phyloP scores from a whole-genome alignment of 64 coral and sea anemone species.

The Astreopora myriophthalma region DNA sequence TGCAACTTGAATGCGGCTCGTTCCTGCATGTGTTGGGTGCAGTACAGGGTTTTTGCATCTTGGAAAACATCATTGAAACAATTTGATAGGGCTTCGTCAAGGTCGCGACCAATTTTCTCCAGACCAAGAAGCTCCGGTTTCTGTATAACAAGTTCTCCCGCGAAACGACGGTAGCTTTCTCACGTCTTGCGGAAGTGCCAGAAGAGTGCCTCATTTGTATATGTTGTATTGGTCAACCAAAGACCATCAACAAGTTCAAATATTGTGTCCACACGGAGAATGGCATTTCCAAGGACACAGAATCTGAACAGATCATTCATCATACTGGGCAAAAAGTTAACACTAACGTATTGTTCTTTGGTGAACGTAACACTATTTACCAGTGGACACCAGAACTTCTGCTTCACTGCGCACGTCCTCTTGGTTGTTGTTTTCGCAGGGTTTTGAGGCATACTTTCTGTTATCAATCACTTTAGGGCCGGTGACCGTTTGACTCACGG shows the following conservation, averaged over 20 bases:
- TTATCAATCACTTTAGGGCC: slow-evolving; percentile 55
- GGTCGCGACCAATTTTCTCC: slow-evolving; percentile 4
- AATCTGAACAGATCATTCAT: not conserved
- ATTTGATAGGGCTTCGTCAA: slow-evolving; percentile 33
- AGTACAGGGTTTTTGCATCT: slow-evolving; percentile 26
- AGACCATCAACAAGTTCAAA: slow-evolving; percentile 44
- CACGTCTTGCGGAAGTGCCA: slow-evolving; percentile 28
- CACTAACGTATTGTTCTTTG: not conserved
- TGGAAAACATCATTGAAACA: not conserved
- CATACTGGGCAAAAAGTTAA: not conserved
- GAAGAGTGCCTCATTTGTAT: slow-evolving; percentile 16
- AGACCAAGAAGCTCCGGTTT: not conserved
- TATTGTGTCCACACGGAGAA: slow-evolving; percentile 57
- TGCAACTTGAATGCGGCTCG: not conserved
- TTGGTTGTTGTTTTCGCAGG: not conserved
- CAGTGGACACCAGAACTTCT: not conserved
- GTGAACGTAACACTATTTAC: not conserved
- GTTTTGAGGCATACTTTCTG: slow-evolving; percentile 49
- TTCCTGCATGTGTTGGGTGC: slow-evolving; percentile 61
- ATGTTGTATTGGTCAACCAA: not conserved
- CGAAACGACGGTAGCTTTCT: slow-evolving; percentile 10
- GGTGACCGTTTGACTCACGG: slow-evolving; percentile 34
- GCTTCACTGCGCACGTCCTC: slow-evolving; percentile 27
- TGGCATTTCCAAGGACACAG: slow-evolving; percentile 9
- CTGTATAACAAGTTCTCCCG: slow-evolving; percentile 10